Conservation (phyloP, 2,888 invertebrate species). For the Ischnura elegans region DNA sequence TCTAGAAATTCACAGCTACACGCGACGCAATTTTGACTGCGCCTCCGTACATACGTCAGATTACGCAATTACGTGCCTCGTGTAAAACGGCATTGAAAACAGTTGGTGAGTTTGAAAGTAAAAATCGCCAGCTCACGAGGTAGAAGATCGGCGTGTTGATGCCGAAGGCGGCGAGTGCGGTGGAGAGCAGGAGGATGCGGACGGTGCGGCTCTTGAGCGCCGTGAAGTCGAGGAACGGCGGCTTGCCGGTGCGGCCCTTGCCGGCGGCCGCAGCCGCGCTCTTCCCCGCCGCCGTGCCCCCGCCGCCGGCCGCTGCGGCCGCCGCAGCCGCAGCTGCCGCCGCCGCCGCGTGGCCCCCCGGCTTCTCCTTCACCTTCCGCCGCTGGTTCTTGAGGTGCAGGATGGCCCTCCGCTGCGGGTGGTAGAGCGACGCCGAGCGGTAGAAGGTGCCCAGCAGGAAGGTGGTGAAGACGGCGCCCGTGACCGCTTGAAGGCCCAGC, state of each 20-base stretch:
- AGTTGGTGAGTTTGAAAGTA: no score
- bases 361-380: constrained; percentile 89
- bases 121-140: constrained; percentile 79
- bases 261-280: constrained; percentile 37
- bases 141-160: constrained; percentile 92
- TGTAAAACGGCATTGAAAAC: no score
- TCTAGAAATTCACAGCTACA: no score
- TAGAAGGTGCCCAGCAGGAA: constrained; percentile 93
- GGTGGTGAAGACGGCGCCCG: constrained; percentile 90
- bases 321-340: constrained; percentile 49
- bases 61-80: no score
- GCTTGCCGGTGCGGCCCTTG: constrained; percentile 77
- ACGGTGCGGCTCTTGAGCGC: constrained; percentile 92
- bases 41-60: no score
- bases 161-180: constrained; percentile 89
- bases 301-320: constrained; percentile 19
- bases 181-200: constrained; percentile 89
- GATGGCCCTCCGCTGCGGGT: constrained; percentile 92
- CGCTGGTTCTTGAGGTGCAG: constrained; percentile 94
- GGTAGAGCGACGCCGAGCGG: constrained; percentile 92
- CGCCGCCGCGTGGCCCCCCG: constrained; percentile 84
- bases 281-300: constrained; percentile 6
- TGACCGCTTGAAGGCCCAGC: constrained; percentile 90
- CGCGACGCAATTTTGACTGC: no score
- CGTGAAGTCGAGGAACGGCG: constrained; percentile 92